Conservation (phyloP, 92 coral and sea anemone species). For the Actinernus sp. region DNA sequence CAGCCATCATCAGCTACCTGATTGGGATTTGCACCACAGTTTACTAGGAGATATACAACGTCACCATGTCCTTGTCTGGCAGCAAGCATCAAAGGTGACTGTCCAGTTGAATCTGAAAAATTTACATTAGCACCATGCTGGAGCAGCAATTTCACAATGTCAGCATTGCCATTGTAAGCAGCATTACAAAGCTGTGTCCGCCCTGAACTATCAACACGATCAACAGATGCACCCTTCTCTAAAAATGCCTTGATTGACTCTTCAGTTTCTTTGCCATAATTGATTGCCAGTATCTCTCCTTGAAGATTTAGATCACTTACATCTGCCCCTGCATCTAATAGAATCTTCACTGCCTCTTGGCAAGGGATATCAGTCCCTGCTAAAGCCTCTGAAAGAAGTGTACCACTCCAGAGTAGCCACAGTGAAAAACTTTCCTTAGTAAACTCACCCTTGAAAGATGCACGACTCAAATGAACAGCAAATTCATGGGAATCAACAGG, state of each 20-base stretch:
- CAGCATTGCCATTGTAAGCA: constrained; percentile 87
- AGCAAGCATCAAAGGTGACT: constrained; percentile 93
- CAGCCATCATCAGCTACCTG: constrained; percentile 92
- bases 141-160: constrained; percentile 78
- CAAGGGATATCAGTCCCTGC: constrained; percentile 64
- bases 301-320: constrained; percentile 46
- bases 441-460: constrained; percentile 71
- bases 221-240: constrained; percentile 80
- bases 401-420: constrained; percentile 98
- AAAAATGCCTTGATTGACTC: constrained; percentile 66
- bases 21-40: constrained; percentile 94
- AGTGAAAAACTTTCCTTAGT: constrained; percentile 83
- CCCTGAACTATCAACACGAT: constrained; percentile 84
- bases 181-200: constrained; percentile 94
- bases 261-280: constrained; percentile 73
- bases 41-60: constrained; percentile 91
- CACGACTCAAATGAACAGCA: constrained; percentile 94
- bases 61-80: constrained; percentile 94
- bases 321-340: constrained; percentile 81
- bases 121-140: constrained; percentile 98
- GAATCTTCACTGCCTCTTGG: constrained; percentile 77
- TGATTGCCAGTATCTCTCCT: constrained; percentile 41
- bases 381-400: constrained; percentile 71
- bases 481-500: constrained; percentile 77
- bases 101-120: constrained; percentile 89